Evolutionary conservation across 1,140 invertebrate genomes (phyloP), one percentile per base, ranked within the genome.

Genomic region (Nautilus pompilius): DNA sequence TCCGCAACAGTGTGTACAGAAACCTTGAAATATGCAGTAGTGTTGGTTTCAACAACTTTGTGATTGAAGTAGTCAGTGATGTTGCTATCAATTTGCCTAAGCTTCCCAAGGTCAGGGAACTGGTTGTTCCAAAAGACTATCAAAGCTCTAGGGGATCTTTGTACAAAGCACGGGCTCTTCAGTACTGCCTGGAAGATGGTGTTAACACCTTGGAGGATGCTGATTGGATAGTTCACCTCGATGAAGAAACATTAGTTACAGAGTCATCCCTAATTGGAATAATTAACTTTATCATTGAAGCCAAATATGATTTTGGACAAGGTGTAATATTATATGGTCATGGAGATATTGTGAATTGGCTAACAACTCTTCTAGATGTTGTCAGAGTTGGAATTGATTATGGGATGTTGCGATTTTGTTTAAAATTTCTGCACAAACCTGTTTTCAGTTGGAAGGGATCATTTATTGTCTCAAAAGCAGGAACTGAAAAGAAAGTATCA

Each of bases 251-350:
- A 0, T 80, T 99, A 32, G 83, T 99, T 1, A 98, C 96, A 3
- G 92, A 95, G 75, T 95, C 96, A 80, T 91, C 92, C 24, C 88
- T 87, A 2, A 72, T 77, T 28, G 96, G 96, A 13, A 94, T 99
- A 71, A 83, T 99, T 17, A 99, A 99, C 78, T 99, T 99, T 87
- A 92, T 96, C 24, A 65, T 66, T 20, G 93, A 97, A 83, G 95
- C 95, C 0, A 94, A 93, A 80, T 91, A 97, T 84, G 90, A 94
- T 63, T 98, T 99, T 85, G 96, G 96, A 0, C 96, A 99, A 86
- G 96, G 96, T 2, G 85, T 99, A 13, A 98, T 99, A 60, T 98
- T 95, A 3, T 99, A 99, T 85, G 95, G 95, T 1, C 97, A 97
- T 82, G 95, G 96, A 80, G 88, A 93, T 28, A 83, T 98, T 63